Evolutionary conservation across 2,888 invertebrate genomes (phyloP).

Genomic region (Nomada lathburiana): DNA sequence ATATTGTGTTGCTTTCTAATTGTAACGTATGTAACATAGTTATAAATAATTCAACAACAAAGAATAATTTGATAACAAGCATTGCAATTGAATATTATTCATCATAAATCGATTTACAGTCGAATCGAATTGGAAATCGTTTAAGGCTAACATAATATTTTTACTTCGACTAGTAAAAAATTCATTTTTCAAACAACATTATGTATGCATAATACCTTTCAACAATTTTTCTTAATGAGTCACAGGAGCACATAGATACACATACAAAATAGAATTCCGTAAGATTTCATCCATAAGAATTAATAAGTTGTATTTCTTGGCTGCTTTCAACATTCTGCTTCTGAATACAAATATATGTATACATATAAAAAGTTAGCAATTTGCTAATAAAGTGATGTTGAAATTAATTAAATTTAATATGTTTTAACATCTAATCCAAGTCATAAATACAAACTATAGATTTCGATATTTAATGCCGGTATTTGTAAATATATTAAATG

Average conservation of each 20-base stretch:
- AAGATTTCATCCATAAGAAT: neutral
- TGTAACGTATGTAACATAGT: neutral
- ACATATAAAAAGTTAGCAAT: neutral
- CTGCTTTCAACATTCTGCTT: neutral
- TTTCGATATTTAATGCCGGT: neutral
- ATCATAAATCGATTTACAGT: no score
- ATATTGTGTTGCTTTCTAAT: neutral
- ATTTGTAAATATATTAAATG: neutral
- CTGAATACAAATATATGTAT: neutral
- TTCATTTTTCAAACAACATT: no score
- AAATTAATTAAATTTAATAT: neutral
- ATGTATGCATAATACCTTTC: no score
- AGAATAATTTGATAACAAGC: no score
- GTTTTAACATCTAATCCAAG: neutral
- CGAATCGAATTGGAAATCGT: no score
- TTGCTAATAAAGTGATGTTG: neutral
- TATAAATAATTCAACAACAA: no score
- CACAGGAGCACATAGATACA: neutral
- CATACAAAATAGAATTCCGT: neutral
- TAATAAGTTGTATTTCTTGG: neutral
- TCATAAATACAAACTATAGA: neutral
- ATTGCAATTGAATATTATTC: no score
- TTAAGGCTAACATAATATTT: no score
- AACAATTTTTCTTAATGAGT: no score
- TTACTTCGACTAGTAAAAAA: no score